Base-by-base conservation (phyloP, 2,888 invertebrate species). In the Philopedon plagiatum region DNA sequence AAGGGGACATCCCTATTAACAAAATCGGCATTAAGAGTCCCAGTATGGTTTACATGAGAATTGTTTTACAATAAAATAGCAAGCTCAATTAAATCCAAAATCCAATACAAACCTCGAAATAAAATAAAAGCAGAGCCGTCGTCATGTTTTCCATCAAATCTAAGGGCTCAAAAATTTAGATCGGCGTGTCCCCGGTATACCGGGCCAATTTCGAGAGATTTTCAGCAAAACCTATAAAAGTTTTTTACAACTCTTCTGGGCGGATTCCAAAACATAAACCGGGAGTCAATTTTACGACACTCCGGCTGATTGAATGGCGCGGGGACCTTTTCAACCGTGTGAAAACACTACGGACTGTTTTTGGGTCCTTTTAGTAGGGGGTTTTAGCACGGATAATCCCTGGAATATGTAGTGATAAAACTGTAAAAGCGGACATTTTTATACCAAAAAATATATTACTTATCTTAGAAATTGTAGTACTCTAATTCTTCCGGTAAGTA, bases 201-300 rank as follows among this genome's bases (percentile, higher is more conserved):
- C 51, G 46, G n/a, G 11, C 29, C 56, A 41, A 39, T 26, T 56
- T 44, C n/a, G 9, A 65, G 8, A 41, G 39, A 65, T 57, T 65
- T 65, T 32, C 32, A 57, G 23, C 5, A 44, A 18, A 56, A 41
- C 18, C 46, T 13, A 46, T 46, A 46, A 61, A 61, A 61, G 46
- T 41, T 51, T 44, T 37, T 54, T 65, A 65, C 57, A 56, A 44
- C 56, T 56, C 56, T 57, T 56, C 41, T 54, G 41, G 65, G 54
- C 19, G 65, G 56, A 65, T 65, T 65, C 41, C 9, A 29, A 54
- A 54, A 54, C 29, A 54, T 54, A 54, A 54, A 54, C 29, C 56
- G 29, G 32, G 23, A 44, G 65, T 65, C 65, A 29, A 65, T 65
- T 65, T 64, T 56, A 64, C 44, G 60, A 61, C 32, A 61, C 61